These are phyloP conservation scores for Penaeus japonicus DNA, from an alignment of 1,140 invertebrate species.

Conservation along the genomic window DNA sequence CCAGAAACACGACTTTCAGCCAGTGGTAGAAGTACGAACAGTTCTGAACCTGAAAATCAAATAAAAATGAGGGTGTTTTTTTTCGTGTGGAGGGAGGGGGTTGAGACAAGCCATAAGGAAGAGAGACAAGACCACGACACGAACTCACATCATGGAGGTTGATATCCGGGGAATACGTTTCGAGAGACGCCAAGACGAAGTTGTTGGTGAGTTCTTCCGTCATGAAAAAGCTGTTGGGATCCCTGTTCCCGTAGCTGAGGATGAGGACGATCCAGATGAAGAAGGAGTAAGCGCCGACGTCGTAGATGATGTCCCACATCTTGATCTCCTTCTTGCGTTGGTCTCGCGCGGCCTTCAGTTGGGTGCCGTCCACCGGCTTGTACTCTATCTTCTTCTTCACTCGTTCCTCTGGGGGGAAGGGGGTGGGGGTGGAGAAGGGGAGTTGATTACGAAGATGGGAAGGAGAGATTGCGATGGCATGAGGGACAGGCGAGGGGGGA, in stretches of 20 bases:
- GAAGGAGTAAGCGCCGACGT: slow-evolving; percentile 65
- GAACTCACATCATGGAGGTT: not conserved
- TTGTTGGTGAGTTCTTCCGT: slow-evolving; percentile 63
- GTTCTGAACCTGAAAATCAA: not conserved
- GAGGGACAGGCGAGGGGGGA: no score
- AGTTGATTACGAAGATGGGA: no score
- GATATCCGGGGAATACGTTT: not conserved
- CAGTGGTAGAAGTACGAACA: slow-evolving; percentile 19
- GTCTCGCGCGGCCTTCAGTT: slow-evolving; percentile 64
- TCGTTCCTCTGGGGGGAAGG: not conserved
- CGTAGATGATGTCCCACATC: slow-evolving; percentile 65
- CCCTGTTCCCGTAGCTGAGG: slow-evolving; percentile 65
- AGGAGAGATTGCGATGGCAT: no score
- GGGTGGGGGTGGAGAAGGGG: no score
- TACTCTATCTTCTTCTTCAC: not conserved
- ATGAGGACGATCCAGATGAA: slow-evolving; percentile 67
- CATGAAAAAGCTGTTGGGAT: slow-evolving; percentile 62
- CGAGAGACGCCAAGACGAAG: slow-evolving; percentile 61
- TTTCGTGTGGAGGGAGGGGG: no score
- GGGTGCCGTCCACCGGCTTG: slow-evolving; percentile 59
- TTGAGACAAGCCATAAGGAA: no score
- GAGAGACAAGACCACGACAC: no score
- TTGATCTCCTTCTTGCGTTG: slow-evolving; percentile 66
- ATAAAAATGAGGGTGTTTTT: not conserved
- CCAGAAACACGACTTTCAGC: slow-evolving; percentile 1